These are phyloP conservation scores for Eristalinus sepulchralis DNA, from an alignment of 2,888 invertebrate species.

Conservation along the genomic window DNA sequence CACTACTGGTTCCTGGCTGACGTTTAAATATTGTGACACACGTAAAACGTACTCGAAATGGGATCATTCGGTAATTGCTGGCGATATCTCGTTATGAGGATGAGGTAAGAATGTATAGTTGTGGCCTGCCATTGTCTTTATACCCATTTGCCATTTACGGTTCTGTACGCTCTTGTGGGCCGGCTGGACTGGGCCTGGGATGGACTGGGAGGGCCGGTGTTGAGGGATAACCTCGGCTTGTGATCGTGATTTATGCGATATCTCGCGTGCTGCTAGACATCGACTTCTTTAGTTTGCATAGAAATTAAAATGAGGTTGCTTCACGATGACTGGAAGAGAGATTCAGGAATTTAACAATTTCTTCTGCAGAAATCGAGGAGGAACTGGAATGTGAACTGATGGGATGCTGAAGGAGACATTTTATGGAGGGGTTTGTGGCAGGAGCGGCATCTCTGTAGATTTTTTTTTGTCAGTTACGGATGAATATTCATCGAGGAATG, in stretches of 20 bases:
- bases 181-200: neutral
- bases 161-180: neutral
- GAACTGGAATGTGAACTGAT: neutral
- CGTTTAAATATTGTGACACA: constrained; percentile 71
- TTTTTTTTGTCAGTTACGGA: neutral
- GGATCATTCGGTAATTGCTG: constrained; percentile 71
- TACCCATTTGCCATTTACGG: constrained; percentile 65
- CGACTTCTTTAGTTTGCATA: constrained; percentile 51
- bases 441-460: neutral
- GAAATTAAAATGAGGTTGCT: constrained; percentile 10
- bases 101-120: constrained; percentile 51
- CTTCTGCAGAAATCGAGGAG: neutral
- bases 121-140: constrained; percentile 60
- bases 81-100: constrained; percentile 64
- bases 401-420: neutral
- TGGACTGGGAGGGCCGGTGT: neutral
- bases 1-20: constrained; percentile 34
- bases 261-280: constrained; percentile 9
- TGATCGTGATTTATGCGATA: constrained; percentile 67
- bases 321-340: neutral
- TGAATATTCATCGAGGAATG: neutral
- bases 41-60: constrained; percentile 71
- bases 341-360: neutral
- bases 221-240: constrained; percentile 52
- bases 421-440: neutral